phyloP scores from a whole-genome alignment of 1,140 invertebrate genomes.

The Hypsibius dujardini region DNA sequence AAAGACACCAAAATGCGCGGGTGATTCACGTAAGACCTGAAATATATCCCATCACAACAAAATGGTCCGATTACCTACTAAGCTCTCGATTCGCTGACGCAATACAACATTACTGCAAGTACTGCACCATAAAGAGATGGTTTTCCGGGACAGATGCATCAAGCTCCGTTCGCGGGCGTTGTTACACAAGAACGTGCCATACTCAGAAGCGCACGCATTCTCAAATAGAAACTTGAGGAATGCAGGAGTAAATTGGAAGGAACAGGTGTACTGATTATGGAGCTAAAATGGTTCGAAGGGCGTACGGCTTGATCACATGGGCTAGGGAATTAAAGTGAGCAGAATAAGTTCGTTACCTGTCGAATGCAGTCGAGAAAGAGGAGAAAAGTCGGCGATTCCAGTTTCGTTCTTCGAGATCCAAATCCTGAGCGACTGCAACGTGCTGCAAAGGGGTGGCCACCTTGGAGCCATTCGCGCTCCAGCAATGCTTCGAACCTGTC shows the following conservation, averaged over 20 bases:
- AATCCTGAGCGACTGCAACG: constrained; percentile 63
- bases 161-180: constrained; percentile 61
- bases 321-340: constrained; percentile 10
- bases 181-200: constrained; percentile 76
- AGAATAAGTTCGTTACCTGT: constrained; percentile 39
- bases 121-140: constrained; percentile 62
- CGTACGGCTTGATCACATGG: constrained; percentile 11
- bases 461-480: constrained; percentile 88
- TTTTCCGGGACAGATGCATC: constrained; percentile 51
- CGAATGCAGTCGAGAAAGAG: constrained; percentile 87
- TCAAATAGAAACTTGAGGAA: constrained; percentile 74
- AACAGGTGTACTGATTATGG: constrained; percentile 84
- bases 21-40: constrained; percentile 59
- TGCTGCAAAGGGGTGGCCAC: constrained; percentile 76
- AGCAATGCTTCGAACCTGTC: constrained; percentile 66
- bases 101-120: constrained; percentile 35
- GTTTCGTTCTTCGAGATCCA: constrained; percentile 34
- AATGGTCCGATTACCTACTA: neutral
- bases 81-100: constrained; percentile 14
- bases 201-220: constrained; percentile 81
- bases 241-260: constrained; percentile 84
- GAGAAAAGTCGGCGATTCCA: constrained; percentile 65
- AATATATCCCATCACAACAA: constrained; percentile 20
- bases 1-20: constrained; percentile 63
- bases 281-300: constrained; percentile 38